These are phyloP conservation scores for Euzophera pinguis DNA, from an alignment of 2,888 invertebrate genomes.

Conservation along the genomic window DNA sequence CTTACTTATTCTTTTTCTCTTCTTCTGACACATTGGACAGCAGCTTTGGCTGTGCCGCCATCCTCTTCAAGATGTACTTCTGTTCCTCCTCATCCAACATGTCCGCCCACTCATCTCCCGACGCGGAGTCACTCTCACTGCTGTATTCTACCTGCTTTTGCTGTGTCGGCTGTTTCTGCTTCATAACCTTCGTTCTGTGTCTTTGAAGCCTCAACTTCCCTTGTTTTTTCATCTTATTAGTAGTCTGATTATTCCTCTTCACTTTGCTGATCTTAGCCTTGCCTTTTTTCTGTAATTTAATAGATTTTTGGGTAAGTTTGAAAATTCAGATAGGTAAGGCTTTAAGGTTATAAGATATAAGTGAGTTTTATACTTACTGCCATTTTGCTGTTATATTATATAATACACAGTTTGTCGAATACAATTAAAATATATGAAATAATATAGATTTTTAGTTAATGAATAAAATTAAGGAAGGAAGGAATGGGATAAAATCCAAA, in stretches of 20 bases:
- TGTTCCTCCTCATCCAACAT: conserved; percentile 81
- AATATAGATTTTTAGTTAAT: too few relatives aligned
- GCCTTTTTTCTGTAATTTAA: conserved; percentile 67
- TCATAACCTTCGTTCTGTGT: conserved; percentile 57
- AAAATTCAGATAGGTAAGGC: neutral
- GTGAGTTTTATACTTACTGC: conserved; percentile 45
- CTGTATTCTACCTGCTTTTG: conserved; percentile 54
- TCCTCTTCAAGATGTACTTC: conserved; percentile 65
- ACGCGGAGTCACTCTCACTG: conserved; percentile 65
- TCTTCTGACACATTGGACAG: conserved; percentile 61
- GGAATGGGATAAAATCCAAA: too few relatives aligned
- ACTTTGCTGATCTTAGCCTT: conserved; percentile 76
- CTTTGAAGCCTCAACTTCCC: conserved; percentile 73
- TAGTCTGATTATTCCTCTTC: conserved; percentile 79
- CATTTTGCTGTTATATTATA: conserved; percentile 32
- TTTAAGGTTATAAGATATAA: neutral
- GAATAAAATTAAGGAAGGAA: too few relatives aligned
- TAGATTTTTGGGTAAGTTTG: conserved; percentile 15
- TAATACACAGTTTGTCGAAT: neutral
- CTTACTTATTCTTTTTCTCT: conserved; percentile 41
- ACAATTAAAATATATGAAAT: too few relatives aligned
- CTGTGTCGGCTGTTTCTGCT: conserved; percentile 50
- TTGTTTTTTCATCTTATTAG: conserved; percentile 77
- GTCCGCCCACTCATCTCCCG: conserved; percentile 77
- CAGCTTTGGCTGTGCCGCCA: conserved; percentile 62